phyloP scores from a whole-genome alignment of 2,113 vertebrate species.

The Cercopithecus mona region DNA sequence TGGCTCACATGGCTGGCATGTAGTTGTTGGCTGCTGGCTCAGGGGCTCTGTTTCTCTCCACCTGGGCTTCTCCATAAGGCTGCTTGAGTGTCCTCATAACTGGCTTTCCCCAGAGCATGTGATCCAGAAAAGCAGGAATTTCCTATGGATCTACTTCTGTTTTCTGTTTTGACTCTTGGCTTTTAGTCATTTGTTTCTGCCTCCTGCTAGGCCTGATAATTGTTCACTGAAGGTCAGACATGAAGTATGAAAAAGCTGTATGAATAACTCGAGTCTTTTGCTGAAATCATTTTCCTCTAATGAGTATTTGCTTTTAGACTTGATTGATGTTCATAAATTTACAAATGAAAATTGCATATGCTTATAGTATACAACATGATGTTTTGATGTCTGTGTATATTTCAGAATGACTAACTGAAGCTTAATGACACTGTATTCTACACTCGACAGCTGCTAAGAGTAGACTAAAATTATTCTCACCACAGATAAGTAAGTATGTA shows the following conservation, averaged over 20 bases:
- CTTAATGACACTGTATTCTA: background rate
- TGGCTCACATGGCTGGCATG: fast-evolving
- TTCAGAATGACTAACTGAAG: background rate
- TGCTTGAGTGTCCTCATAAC: fast-evolving
- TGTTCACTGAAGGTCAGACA: background rate
- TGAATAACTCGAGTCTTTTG: background rate
- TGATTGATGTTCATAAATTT: background rate
- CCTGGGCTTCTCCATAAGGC: fast-evolving
- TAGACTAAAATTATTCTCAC: background rate
- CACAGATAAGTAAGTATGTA: background rate
- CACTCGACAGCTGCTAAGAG: background rate
- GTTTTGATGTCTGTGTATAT: background rate
- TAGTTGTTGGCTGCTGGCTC: background rate
- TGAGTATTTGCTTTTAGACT: background rate
- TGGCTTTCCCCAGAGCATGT: background rate
- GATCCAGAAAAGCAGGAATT: background rate
- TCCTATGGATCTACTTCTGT: background rate
- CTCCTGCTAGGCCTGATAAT: background rate
- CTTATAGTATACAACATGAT: background rate
- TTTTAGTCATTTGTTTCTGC: background rate
- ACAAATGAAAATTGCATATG: background rate
- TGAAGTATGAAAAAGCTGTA: fast-evolving
- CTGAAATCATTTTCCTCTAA: background rate
- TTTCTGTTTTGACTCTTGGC: background rate
- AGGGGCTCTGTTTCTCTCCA: fast-evolving